These are phyloP conservation scores for Hydrotaea cyrtoneurina DNA, from an alignment of 2,888 invertebrate genomes.

Conservation along the genomic window DNA sequence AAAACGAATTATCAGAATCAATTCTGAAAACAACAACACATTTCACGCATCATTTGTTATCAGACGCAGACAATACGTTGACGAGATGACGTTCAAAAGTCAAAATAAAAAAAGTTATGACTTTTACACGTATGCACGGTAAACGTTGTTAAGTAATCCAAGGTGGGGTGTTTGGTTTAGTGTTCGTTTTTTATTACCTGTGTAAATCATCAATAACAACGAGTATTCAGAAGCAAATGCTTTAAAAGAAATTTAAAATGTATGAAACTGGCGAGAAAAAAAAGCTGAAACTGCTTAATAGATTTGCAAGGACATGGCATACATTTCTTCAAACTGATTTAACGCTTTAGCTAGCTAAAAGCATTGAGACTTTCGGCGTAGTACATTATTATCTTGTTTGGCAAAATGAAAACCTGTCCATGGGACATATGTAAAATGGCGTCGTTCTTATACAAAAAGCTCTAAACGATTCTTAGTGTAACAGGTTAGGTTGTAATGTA, in stretches of 20 bases:
- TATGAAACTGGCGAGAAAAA: background rate
- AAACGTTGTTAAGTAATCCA: conserved; percentile 9
- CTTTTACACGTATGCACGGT: background rate
- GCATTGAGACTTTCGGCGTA: too few species aligned
- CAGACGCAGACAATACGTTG: conserved; percentile 10
- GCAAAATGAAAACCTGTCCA: too few species aligned
- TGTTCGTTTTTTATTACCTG: conserved; percentile 13
- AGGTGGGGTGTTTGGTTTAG: background rate
- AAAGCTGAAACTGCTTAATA: background rate
- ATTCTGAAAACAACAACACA: background rate
- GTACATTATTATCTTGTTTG: too few species aligned
- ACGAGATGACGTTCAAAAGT: background rate
- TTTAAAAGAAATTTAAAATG: conserved; percentile 23
- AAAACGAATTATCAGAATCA: background rate
- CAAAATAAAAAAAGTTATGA: too few species aligned
- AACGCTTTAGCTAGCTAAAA: too few species aligned
- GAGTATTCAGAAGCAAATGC: background rate
- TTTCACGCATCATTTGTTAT: conserved; percentile 21
- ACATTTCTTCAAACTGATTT: too few species aligned
- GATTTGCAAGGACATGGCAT: too few species aligned
- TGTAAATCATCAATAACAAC: background rate
- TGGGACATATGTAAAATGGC: too few species aligned
- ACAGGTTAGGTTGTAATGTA: too few species aligned
- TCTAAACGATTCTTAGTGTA: too few species aligned
- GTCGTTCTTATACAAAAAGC: too few species aligned